Conservation (phyloP, 2,797 vertebrate genomes). For the Nasua narica region DNA sequence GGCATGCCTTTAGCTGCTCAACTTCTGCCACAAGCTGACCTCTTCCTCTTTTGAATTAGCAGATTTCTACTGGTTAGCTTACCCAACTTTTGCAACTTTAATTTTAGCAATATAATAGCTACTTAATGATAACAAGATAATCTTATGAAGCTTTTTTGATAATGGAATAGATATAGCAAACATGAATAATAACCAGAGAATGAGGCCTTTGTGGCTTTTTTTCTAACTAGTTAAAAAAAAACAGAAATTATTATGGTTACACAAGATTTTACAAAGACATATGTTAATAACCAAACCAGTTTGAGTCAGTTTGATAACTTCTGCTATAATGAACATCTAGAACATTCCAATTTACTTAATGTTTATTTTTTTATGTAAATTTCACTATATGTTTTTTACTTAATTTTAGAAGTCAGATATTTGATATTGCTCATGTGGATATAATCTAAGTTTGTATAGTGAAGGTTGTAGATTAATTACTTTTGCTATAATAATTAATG, state of each 20-base stretch:
- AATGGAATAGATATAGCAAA: neutral
- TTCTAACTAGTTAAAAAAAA: neutral
- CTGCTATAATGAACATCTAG: neutral
- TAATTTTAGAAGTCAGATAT: conserved; percentile 10
- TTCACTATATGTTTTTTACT: neutral
- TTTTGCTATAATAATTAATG: neutral
- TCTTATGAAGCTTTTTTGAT: neutral
- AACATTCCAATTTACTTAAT: neutral
- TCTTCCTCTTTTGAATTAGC: neutral
- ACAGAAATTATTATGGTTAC: neutral
- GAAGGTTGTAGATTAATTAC: neutral
- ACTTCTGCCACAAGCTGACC: neutral
- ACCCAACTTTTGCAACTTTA: neutral
- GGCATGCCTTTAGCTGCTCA: neutral
- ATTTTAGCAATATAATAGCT: neutral
- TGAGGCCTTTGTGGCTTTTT: neutral
- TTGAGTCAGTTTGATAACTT: neutral
- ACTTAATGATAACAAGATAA: neutral
- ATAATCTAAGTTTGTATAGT: neutral
- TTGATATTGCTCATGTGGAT: neutral
- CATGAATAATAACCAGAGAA: neutral
- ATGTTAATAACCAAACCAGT: neutral
- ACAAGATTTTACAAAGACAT: neutral
- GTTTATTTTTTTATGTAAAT: neutral
- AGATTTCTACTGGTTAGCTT: neutral